These are phyloP conservation scores for Aphrophora alni DNA, from an alignment of 2,888 invertebrate species.

Conservation along the genomic window DNA sequence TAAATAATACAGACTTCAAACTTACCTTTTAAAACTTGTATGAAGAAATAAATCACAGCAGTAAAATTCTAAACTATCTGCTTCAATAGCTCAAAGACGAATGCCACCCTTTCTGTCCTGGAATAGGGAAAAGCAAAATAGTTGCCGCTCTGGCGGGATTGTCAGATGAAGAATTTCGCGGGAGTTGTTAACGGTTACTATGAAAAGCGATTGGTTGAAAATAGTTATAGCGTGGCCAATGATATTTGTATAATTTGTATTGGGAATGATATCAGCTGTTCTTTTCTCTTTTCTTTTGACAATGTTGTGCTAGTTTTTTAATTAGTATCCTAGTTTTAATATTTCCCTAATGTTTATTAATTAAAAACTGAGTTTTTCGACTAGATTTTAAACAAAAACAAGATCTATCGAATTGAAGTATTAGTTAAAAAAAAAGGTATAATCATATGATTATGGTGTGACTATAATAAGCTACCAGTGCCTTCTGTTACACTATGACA, in stretches of 20 bases:
- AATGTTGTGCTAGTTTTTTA: too few species aligned
- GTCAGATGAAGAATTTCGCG: slow-evolving; percentile 15
- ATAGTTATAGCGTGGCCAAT: not conserved
- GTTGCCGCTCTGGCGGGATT: slow-evolving; percentile 34
- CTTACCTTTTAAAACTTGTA: not conserved
- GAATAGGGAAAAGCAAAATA: not conserved
- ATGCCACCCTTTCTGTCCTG: not conserved
- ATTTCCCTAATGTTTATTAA: too few species aligned
- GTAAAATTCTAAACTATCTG: not conserved
- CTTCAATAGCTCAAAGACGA: not conserved
- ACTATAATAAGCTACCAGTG: too few species aligned
- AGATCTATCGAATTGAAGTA: too few species aligned
- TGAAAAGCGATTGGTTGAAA: not conserved
- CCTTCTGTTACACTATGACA: too few species aligned
- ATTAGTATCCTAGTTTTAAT: too few species aligned
- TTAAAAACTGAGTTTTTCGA: too few species aligned
- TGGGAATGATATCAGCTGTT: not conserved
- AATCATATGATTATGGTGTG: too few species aligned
- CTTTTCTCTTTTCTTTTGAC: too few species aligned
- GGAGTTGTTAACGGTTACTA: not conserved
- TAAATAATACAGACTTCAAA: not conserved
- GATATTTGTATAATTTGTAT: not conserved
- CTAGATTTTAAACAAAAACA: too few species aligned
- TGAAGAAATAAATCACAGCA: not conserved
- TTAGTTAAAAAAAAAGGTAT: too few species aligned